phyloP scores from a whole-genome alignment of 2,797 vertebrate genomes.

The Poeciliopsis presidionis region DNA sequence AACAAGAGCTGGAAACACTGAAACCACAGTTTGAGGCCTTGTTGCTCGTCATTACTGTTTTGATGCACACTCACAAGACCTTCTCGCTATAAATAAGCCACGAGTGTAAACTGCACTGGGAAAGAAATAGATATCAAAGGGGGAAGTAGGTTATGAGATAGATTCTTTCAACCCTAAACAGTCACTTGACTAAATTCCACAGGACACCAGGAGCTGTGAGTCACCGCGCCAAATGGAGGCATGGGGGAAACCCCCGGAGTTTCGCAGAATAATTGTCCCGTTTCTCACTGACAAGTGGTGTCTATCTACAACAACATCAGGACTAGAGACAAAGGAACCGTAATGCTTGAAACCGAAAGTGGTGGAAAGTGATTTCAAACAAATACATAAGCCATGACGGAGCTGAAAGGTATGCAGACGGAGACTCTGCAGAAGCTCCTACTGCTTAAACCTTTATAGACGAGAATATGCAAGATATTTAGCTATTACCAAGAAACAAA shows the following conservation, averaged over 20 bases:
- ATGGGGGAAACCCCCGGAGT: constrained; percentile 71
- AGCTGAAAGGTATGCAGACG: neutral
- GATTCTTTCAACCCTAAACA: constrained; percentile 52
- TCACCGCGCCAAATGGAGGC: constrained; percentile 71
- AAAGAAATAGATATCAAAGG: constrained; percentile 57
- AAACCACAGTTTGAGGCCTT: constrained; percentile 22
- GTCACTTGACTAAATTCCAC: constrained; percentile 78
- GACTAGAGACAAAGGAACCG: constrained; percentile 25
- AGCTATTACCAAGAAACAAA: neutral
- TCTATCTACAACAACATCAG: constrained; percentile 52
- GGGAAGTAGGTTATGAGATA: constrained; percentile 68
- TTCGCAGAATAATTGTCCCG: constrained; percentile 68
- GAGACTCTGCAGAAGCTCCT: neutral
- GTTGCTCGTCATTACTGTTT: constrained; percentile 55
- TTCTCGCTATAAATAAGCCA: constrained; percentile 51
- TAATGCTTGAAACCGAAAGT: constrained; percentile 26
- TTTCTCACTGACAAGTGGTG: constrained; percentile 45
- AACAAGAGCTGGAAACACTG: constrained; percentile 51
- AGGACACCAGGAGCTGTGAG: constrained; percentile 75
- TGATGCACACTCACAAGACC: constrained; percentile 69
- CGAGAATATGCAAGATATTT: neutral
- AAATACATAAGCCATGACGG: neutral
- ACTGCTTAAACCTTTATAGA: neutral
- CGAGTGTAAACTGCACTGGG: constrained; percentile 24
- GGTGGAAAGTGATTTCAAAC: constrained; percentile 16